Evolutionary conservation across 35 echinoderm and acorn worm species (phyloP), one percentile per base, ranked within the genome.

Genomic region (Chiridota heheva): DNA sequence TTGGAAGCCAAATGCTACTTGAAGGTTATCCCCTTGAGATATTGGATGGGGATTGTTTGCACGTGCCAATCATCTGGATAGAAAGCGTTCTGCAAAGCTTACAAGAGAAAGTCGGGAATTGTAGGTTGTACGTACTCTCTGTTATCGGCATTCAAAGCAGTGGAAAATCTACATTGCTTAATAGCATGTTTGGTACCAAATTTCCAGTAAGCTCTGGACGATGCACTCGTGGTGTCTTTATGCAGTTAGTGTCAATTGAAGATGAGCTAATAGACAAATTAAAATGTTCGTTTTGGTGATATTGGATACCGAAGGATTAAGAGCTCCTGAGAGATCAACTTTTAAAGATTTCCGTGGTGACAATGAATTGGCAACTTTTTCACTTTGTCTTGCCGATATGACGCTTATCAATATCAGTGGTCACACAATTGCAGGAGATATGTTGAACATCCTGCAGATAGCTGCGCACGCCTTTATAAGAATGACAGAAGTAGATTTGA

Each of bases 371-470:
- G 75, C 75, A 7, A 78, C 75, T 40, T 42, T 78, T 4, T 49
- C 75, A 1, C 42, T 78, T n/a, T 40, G 75, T 33, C 58, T 78
- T 59, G 75, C 75, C 16, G 62, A 61, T 61, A 17, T 39, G 1
- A 78, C 75, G 12, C 36, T 78, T 7, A 60, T 78, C 55, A 78
- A 78, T 57, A 78, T 78, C 31, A 58, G 62, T 40, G 75, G 75
- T 5, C 51, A 78, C 35, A 78, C 58, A 22, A 78, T 78, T 25
- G 58, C 51, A n/a, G 51, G 51, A 3, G 75, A 78, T 27, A 78
- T 78, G 75, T 60, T 58, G 7, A 58, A 58, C 28, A 78, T 78
- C 28, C 46, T 78, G 8, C 75, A 78, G 22, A 78, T 78, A 3
- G 75, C 75, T 24, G 75, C 75, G 4, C 75, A 78, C 22, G 75